Conservation (phyloP, 2,113 vertebrate genomes). For the Chaetops frenatus region DNA sequence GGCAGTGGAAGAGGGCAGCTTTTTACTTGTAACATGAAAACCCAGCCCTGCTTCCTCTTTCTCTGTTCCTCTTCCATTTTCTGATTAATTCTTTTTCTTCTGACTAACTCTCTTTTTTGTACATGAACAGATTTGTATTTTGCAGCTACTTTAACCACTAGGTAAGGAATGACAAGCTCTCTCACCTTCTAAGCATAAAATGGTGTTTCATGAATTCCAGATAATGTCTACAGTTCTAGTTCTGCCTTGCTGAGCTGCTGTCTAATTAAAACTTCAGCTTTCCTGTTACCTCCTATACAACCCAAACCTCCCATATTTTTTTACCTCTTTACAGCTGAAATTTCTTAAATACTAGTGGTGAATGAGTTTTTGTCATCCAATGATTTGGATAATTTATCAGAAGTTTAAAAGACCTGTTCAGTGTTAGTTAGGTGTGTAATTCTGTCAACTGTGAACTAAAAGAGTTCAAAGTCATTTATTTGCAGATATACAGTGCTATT, state of each 20-base stretch:
- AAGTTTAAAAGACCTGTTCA: not conserved
- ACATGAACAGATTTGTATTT: not conserved
- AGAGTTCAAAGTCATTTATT: not conserved
- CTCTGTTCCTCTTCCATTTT: slow-evolving; percentile 23
- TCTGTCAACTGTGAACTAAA: not conserved
- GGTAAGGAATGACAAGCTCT: not conserved
- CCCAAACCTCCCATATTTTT: not conserved
- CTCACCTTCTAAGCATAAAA: not conserved
- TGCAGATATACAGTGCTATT: not conserved
- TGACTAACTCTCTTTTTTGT: not conserved
- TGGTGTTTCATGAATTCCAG: not conserved
- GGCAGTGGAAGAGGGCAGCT: not conserved
- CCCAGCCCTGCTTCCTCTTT: not conserved
- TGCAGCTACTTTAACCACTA: not conserved
- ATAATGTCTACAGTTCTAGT: not conserved
- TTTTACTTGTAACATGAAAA: not conserved
- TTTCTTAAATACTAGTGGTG: not conserved
- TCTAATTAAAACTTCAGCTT: not conserved
- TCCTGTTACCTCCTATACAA: not conserved
- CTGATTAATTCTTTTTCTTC: not conserved
- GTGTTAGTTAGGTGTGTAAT: not conserved
- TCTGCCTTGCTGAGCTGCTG: not conserved
- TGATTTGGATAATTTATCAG: not conserved
- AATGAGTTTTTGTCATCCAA: not conserved
- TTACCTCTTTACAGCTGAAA: not conserved